Percentiles rank a stretch among this genome's conserved stretches.
Conservation (phyloP, 2,888 invertebrate species). For the Stenoptilia bipunctidactyla region DNA sequence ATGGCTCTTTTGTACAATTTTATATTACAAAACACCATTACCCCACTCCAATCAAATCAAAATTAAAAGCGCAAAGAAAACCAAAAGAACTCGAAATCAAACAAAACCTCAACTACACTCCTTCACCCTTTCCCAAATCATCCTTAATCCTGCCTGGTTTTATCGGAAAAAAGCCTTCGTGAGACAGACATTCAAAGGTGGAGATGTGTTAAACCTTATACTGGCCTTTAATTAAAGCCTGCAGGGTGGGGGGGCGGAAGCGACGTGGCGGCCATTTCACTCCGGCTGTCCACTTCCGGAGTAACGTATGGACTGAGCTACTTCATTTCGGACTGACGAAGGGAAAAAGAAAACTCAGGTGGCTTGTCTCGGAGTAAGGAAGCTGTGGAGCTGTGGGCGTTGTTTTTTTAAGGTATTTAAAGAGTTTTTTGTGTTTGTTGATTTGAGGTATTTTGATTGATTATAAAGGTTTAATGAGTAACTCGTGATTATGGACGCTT, state of each 20-base stretch:
- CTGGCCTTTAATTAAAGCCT: slow-evolving; percentile 63
- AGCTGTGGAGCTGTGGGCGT: slow-evolving; percentile 1
- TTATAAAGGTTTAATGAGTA: too few species aligned
- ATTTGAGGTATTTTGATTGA: too few species aligned
- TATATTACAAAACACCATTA: too few species aligned
- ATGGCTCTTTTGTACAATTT: too few species aligned
- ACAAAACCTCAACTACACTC: not conserved
- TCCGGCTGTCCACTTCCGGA: slow-evolving; percentile 57
- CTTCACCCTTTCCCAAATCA: slow-evolving; percentile 17
- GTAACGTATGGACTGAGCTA: slow-evolving; percentile 52
- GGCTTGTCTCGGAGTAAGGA: slow-evolving; percentile 29
- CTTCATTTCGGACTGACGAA: slow-evolving; percentile 57
- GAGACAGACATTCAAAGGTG: slow-evolving; percentile 26
- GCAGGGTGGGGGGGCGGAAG: slow-evolving; percentile 26
- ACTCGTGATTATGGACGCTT: too few species aligned
- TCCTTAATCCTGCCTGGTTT: slow-evolving; percentile 23
- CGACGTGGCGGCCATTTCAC: slow-evolving; percentile 40
- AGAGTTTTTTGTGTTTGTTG: too few species aligned
- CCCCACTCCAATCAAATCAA: too few species aligned
- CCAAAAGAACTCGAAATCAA: too few species aligned
- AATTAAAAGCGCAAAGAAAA: too few species aligned
- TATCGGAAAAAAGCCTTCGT: slow-evolving; percentile 26
- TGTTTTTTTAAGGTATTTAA: slow-evolving; percentile 5
- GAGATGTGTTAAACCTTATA: slow-evolving; percentile 54
- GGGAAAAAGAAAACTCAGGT: slow-evolving; percentile 52